Evolutionary conservation across 2,888 invertebrate genomes (phyloP).

Genomic region (Odontocolon sp.): DNA sequence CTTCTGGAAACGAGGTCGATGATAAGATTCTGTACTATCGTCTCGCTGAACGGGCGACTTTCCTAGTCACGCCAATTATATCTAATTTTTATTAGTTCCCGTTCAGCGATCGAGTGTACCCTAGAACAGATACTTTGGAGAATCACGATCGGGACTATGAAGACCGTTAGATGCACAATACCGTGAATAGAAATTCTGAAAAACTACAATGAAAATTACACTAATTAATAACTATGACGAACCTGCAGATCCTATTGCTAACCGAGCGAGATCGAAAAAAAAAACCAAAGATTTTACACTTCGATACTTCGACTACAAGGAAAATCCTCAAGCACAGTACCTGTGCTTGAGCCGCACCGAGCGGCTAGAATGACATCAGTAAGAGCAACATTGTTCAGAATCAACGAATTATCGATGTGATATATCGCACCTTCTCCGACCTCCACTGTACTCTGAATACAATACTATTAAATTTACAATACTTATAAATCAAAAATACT

Average conservation of each 20-base stretch:
- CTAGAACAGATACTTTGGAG: constrained; percentile 71
- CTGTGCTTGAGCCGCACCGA: not conserved
- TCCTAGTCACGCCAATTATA: constrained; percentile 38
- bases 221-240: not conserved
- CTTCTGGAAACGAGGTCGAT: constrained; percentile 51
- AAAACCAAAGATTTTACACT: constrained; percentile 13
- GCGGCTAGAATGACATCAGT: not conserved
- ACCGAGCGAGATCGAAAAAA: not conserved
- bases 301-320: not conserved
- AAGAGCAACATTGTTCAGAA: not conserved
- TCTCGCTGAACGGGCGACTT: constrained; percentile 11
- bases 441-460: not conserved
- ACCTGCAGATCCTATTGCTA: not conserved
- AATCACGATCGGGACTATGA: constrained; percentile 71
- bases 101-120: constrained; percentile 7
- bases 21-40: constrained; percentile 18
- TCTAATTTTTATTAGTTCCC: constrained; percentile 13
- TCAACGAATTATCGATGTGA: not conserved
- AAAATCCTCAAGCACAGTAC: not conserved
- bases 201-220: not conserved
- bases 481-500: constrained; percentile 39
- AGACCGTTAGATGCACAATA: constrained; percentile 61
- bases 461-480: not conserved
- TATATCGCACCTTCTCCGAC: not conserved
- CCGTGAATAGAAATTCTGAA: not conserved